These are phyloP conservation scores for Lasioglossum vierecki DNA, from an alignment of 2,888 invertebrate genomes.

Conservation along the genomic window DNA sequence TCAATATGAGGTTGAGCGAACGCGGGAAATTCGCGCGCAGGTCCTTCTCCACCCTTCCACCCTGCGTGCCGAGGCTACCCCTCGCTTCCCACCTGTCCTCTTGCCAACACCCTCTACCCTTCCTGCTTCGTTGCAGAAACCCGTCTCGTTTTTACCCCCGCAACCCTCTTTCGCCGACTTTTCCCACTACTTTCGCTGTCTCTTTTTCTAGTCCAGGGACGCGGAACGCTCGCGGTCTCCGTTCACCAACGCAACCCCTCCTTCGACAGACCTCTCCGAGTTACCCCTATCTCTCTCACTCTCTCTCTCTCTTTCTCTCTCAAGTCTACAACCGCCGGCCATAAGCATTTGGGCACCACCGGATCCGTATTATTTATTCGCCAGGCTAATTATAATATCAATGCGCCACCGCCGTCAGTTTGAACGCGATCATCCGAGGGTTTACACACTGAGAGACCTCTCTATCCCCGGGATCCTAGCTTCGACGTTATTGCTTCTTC, in stretches of 20 bases:
- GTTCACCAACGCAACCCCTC: not conserved
- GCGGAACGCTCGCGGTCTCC: slow-evolving; percentile 1
- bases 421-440: not conserved
- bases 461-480: not conserved
- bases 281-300: not conserved
- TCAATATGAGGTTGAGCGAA: slow-evolving; percentile 84
- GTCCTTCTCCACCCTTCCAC: slow-evolving; percentile 76
- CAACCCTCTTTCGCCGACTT: slow-evolving; percentile 27
- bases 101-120: slow-evolving; percentile 53
- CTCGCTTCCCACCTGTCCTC: slow-evolving; percentile 31
- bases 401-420: not conserved
- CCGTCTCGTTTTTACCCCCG: not conserved
- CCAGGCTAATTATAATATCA: not conserved
- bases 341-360: not conserved
- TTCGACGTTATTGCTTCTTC: not conserved
- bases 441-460: not conserved
- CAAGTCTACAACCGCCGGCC: not conserved
- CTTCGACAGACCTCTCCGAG: not conserved
- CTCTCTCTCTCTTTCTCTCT: not conserved
- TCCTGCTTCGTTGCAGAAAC: slow-evolving; percentile 1
- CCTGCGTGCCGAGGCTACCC: slow-evolving; percentile 13
- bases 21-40: slow-evolving; percentile 84
- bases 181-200: slow-evolving; percentile 20
- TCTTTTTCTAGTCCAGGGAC: not conserved
- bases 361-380: not conserved